phyloP scores from a whole-genome alignment of 2,888 invertebrate species.

The Busseola fusca region DNA sequence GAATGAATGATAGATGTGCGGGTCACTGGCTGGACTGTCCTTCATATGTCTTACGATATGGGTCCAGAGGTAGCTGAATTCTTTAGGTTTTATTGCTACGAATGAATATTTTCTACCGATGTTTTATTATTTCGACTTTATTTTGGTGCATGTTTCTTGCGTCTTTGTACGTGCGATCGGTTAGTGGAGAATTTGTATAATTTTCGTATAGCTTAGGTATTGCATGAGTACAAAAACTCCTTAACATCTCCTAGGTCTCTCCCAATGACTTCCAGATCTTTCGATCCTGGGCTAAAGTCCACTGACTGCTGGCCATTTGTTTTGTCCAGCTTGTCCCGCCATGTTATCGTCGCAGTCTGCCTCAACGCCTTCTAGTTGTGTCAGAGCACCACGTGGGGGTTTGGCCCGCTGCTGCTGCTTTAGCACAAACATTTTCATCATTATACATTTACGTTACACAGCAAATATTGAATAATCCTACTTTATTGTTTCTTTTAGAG shows the following conservation, averaged over 20 bases:
- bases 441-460: no score
- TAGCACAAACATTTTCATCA: no score
- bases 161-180: not conserved
- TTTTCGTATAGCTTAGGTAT: not conserved
- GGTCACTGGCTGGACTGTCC: conserved; percentile 33
- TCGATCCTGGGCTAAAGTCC: no score
- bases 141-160: not conserved
- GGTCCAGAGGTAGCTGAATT: conserved; percentile 7
- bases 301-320: no score
- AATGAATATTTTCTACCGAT: conserved; percentile 1
- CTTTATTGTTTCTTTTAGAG: not conserved
- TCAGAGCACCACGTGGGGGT: no score
- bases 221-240: not conserved
- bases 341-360: no score
- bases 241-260: no score
- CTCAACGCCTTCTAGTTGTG: no score
- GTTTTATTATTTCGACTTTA: not conserved
- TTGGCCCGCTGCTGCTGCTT: no score
- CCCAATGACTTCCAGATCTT: no score
- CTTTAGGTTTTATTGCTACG: conserved; percentile 1
- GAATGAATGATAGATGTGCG: conserved; percentile 52
- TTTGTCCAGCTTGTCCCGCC: no score
- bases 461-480: no score
- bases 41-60: conserved; percentile 21
- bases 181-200: not conserved